Evolutionary conservation across 2,888 invertebrate genomes (phyloP), one percentile per base, ranked within the genome.

Genomic region (Aporophyla nigra): DNA sequence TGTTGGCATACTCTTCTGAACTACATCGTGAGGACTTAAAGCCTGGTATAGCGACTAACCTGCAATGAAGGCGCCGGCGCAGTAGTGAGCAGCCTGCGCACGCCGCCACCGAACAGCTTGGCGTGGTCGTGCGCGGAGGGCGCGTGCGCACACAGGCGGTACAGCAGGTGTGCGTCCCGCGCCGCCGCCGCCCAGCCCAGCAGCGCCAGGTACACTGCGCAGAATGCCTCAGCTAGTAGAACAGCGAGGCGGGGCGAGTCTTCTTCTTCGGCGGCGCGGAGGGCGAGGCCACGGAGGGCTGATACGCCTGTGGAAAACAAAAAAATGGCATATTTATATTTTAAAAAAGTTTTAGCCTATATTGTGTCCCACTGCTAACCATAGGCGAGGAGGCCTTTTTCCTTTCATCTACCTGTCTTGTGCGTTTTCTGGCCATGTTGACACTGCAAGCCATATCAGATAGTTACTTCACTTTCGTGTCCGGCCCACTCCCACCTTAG

Each of bases 191-290:
- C 99, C 95, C 99, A 99, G 79, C 99, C 98, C 82, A 99, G 97
- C 62, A 99, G 96, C 51, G 99, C 99, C 93, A 99, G 97, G 93
- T 98, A 99, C 10, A 99, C 99, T 0, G 99, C 98, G 33, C 99
- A 98, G 94, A 99, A 99, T 0, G 99, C 98, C 94, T 99, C 99
- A 74, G 99, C 98, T 33, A 99, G 97, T 16, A 99, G 96, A 43
- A 99, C 98, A 86, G 98, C 98, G 68, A 99, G 97, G 81, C 99
- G 98, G 0, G 99, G 99, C 3, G 99, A 98, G 90, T 99, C 99
- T 87, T 98, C 98, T 90, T 99, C 99, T 91, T 99, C 99, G 86
- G 99, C 99, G 88, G 99, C 99, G 40, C 99, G 97, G 0, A 99
- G 98, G 10, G 99, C 96, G 61, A 99, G 96, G 0, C 99, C 99